Evolutionary conservation across 2,113 vertebrate genomes (phyloP).

Genomic region (Oryzias celebensis): DNA sequence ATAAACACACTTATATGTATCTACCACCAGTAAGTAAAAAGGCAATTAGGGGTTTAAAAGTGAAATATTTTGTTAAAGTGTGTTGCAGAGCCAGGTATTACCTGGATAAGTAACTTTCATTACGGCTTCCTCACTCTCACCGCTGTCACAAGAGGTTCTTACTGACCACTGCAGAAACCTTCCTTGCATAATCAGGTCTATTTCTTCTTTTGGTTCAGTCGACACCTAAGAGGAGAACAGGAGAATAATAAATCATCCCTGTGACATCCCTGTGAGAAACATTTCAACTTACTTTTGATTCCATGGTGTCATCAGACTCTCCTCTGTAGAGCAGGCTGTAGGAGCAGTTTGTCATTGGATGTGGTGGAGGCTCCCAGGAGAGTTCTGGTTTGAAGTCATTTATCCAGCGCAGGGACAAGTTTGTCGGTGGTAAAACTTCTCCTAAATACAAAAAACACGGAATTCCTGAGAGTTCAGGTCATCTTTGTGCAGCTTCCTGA

Average conservation of each 20-base stretch:
- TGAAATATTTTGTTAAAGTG: not conserved
- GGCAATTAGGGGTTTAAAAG: not conserved
- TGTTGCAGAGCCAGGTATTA: not conserved
- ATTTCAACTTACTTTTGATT: too few species aligned
- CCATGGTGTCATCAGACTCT: too few species aligned
- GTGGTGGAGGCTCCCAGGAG: conserved; percentile 14
- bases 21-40: not conserved
- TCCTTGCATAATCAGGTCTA: not conserved
- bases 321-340: rapidly evolving
- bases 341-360: rapidly evolving
- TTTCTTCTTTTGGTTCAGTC: not conserved
- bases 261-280: too few species aligned
- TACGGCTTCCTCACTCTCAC: rapidly evolving
- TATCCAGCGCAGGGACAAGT: not conserved
- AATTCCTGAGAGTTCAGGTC: too few species aligned
- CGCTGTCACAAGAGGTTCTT: rapidly evolving
- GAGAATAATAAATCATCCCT: too few species aligned
- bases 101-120: conserved; percentile 1
- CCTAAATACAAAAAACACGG: conserved; percentile 9
- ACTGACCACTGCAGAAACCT: not conserved
- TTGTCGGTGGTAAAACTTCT: not conserved
- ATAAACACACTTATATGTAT: not conserved
- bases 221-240: too few species aligned
- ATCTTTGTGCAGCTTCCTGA: too few species aligned
- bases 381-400: rapidly evolving